These are phyloP conservation scores for Rhinogobius similis DNA, from an alignment of 2,113 vertebrate genomes.

Conservation along the genomic window DNA sequence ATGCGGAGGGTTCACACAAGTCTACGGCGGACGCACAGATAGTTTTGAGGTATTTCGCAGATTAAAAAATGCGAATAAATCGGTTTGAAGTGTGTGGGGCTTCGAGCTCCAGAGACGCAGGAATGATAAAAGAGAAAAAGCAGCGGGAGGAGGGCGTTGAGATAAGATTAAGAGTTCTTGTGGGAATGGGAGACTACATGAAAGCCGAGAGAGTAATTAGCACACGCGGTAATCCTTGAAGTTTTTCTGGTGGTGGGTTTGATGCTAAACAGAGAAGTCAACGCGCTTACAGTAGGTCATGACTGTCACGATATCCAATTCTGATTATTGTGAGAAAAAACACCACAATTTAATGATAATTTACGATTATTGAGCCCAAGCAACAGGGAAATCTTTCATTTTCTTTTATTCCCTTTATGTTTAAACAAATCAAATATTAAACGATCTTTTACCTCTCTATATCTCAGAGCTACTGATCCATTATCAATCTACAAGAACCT, in stretches of 20 bases:
- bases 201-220: conserved; percentile 41
- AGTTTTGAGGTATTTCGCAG: conserved; percentile 2
- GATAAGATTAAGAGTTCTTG: conserved; percentile 46
- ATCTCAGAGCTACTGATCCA: no score
- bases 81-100: conserved; percentile 31
- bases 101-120: conserved; percentile 40
- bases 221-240: conserved; percentile 24
- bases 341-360: no score
- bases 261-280: background rate
- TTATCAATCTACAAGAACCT: no score
- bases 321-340: no score
- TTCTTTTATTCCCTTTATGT: no score
- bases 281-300: background rate
- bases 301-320: no score
- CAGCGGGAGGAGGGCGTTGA: conserved; percentile 13
- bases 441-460: no score
- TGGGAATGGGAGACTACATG: conserved; percentile 35
- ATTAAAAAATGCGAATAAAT: conserved; percentile 39
- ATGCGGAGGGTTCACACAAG: conserved; percentile 29
- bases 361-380: no score
- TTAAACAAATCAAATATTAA: no score
- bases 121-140: conserved; percentile 38
- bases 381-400: no score
- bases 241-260: conserved; percentile 9
- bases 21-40: conserved; percentile 13